Evolutionary conservation across 2,888 invertebrate genomes (phyloP), one percentile per base, ranked within the genome.

Genomic region (Heliconius aoede): DNA sequence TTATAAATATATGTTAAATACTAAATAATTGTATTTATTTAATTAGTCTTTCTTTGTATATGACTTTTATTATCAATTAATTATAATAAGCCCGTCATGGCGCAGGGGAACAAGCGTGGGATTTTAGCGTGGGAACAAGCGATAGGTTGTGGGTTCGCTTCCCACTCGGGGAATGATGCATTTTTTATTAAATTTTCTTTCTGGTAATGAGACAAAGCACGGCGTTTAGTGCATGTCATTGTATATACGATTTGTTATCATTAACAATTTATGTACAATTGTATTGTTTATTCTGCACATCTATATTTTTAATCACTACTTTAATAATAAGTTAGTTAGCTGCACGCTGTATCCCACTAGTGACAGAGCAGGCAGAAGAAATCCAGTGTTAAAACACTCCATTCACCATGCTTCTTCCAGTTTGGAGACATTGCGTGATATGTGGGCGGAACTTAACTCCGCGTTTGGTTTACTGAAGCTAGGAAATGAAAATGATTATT

Each of bases 201-300:
- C 46, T 46, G 46, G 21, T 46, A 21, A 46, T 18, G 7, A 46
- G 13, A 13, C 13, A 13, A 40, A 40, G 36, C 13, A 13, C 36
- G 13, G 13, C 36, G 36, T 13, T 40, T 11, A 40, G 18, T 18
- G 18, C 21, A 36, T 36, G 11, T 36, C 32, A 36, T 46, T 21
- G 46, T 46, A 46, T 18, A 46, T 46, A 46, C 21, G 1, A 46
- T 46, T 46, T 21, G 18, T n/a, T n/a, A n/a, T 55, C 55, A 55
- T 55, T n/a, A n/a, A 55, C n/a, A 55, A n/a, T 21, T 46, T 46
- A 21, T 55, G n/a, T 55, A 55, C n/a, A 11, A 55, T 55, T 55
- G 55, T 55, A 9, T 55, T 55, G 55, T 55, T 55, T 55, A 55
- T 55, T n/a, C n/a, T 55, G 55, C n/a, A 55, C n/a, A 55, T 55